These are phyloP conservation scores for Orthonyx spaldingii DNA, from an alignment of 2,113 vertebrate species.

Conservation along the genomic window DNA sequence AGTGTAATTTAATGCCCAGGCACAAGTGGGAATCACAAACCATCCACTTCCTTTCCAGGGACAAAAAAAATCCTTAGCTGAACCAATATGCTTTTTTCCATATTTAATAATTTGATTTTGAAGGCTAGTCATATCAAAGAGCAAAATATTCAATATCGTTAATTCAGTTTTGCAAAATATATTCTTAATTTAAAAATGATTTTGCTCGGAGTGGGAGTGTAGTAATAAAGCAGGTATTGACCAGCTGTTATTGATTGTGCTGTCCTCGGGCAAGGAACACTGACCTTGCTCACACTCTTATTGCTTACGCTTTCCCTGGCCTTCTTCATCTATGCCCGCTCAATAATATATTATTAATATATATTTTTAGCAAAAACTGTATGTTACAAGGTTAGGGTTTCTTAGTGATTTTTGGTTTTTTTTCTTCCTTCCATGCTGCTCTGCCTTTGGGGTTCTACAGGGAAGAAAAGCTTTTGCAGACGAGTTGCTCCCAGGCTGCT, in stretches of 20 bases:
- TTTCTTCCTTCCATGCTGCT: slow-evolving; percentile 46
- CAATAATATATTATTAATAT: slow-evolving; percentile 99
- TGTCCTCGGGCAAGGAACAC: slow-evolving; percentile 94
- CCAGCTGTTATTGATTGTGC: slow-evolving; percentile 97
- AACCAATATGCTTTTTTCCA: slow-evolving; percentile 73
- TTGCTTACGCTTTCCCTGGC: slow-evolving; percentile 86
- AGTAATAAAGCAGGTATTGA: slow-evolving; percentile 99
- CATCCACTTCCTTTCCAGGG: background rate
- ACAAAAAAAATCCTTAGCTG: slow-evolving; percentile 45
- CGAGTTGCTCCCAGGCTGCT: background rate
- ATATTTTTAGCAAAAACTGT: slow-evolving; percentile 94
- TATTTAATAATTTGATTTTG: slow-evolving; percentile 84
- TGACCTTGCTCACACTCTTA: slow-evolving; percentile 93
- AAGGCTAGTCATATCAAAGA: slow-evolving; percentile 81
- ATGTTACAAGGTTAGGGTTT: slow-evolving; percentile 89
- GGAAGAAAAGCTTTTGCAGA: slow-evolving; percentile 58
- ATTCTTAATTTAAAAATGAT: slow-evolving; percentile 98
- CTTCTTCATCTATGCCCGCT: slow-evolving; percentile 89
- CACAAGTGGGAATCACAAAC: slow-evolving; percentile 6
- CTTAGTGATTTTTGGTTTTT: slow-evolving; percentile 74
- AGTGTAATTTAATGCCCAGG: slow-evolving; percentile 48
- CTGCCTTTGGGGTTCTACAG: slow-evolving; percentile 76
- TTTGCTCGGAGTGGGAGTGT: slow-evolving; percentile 91
- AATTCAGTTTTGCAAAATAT: slow-evolving; percentile 91
- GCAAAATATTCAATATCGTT: slow-evolving; percentile 91